Evolutionary conservation across 1,140 invertebrate species (phyloP), one percentile per base, ranked within the genome.

Genomic region (Melitaea cinxia): DNA sequence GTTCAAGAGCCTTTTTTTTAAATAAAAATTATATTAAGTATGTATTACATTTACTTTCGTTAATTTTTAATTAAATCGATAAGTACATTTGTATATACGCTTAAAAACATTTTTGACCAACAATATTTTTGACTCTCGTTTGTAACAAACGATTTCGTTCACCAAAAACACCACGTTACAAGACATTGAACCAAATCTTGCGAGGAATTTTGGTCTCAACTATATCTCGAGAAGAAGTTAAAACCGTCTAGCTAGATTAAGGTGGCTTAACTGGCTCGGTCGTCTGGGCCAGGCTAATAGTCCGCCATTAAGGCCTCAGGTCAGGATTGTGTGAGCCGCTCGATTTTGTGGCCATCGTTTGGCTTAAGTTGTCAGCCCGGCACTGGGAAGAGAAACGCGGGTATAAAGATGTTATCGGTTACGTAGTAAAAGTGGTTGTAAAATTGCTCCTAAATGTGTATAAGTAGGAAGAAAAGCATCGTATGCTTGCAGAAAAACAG

Each of bases 271-370:
- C 37, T 50, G 60, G 72, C 69, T 74, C 70, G 54, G 68, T 62
- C 72, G 69, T 70, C 53, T 68, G 64, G 65, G 67, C 72, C 53
- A 45, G 65, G 72, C 72, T 79, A 80, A 79, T 75, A 80, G 75
- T 73, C 73, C 59, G 69, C 74, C 69, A 82, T 78, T 80, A 82
- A 57, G 65, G 69, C 59, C 70, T 75, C 71, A 68, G 53, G 65
- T 65, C 58, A 66, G 74, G 74, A 73, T 77, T 71, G 70, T 71
- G 65, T 67, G 65, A 70, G 67, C 53, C 54, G 45, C 37, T 28
- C 37, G 54, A 57, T 26, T 57, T 26, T 57, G 54, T 57, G 54
- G 54, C 23, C 54, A 26, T 24, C 24, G 23, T 23, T 26, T 14
- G 24, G 35, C 37, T 57, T 57, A 57, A 17, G 45, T 26, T 57